Percentiles rank a stretch among this genome's conserved stretches.
phyloP scores from a whole-genome alignment of 37 sponge, comb jelly and placozoan species.

The Corticium candelabrum region DNA sequence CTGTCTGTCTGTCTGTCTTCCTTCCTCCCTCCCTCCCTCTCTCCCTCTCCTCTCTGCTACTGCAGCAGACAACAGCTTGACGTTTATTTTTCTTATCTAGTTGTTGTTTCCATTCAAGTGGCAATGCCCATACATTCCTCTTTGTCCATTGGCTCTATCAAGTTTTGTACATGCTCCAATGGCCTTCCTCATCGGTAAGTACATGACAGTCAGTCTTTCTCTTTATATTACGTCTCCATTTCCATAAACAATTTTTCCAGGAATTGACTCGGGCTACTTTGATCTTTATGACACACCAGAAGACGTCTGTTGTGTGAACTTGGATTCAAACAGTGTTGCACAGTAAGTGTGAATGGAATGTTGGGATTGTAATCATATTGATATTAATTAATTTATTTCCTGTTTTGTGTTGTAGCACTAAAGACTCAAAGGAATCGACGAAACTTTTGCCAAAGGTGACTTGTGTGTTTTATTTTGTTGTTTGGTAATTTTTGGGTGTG shows the following conservation, averaged over 20 bases:
- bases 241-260: slow-evolving; percentile 13
- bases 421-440: slow-evolving; percentile 18
- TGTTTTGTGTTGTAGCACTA: slow-evolving; percentile 19
- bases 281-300: slow-evolving; percentile 39
- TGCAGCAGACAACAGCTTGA: neutral
- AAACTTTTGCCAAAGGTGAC: neutral
- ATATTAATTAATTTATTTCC: too few species aligned
- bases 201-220: neutral
- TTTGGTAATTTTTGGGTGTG: too few species aligned
- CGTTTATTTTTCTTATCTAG: slow-evolving; percentile 14
- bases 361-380: too few species aligned
- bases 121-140: slow-evolving; percentile 86
- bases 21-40: too few species aligned
- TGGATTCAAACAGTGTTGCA: slow-evolving; percentile 49
- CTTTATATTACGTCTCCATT: neutral
- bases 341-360: slow-evolving; percentile 60
- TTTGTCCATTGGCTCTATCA: slow-evolving; percentile 73
- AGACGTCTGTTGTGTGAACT: slow-evolving; percentile 65
- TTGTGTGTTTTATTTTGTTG: neutral
- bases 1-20: too few species aligned
- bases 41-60: too few species aligned
- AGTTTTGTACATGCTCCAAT: slow-evolving; percentile 73
- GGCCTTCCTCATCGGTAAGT: slow-evolving; percentile 76
- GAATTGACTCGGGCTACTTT: slow-evolving; percentile 75
- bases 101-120: slow-evolving; percentile 77